Percentiles rank a stretch among this genome's conserved stretches.
These are phyloP conservation scores for Mythimna vitellina DNA, from an alignment of 2,888 invertebrate species.

Conservation along the genomic window DNA sequence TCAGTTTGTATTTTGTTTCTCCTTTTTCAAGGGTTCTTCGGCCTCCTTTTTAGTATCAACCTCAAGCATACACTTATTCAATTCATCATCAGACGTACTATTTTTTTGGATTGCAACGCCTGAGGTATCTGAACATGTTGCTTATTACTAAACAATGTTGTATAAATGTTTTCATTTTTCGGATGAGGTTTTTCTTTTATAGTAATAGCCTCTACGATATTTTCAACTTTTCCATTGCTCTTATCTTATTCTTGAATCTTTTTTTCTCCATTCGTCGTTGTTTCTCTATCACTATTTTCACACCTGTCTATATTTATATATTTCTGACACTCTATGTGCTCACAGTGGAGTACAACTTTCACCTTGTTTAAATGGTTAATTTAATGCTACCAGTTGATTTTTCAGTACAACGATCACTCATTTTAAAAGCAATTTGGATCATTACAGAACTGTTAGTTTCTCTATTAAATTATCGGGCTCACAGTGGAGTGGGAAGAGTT, in stretches of 20 bases:
- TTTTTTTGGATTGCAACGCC: too few species aligned
- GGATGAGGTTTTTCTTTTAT: too few species aligned
- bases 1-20: too few species aligned
- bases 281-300: conserved; percentile 81
- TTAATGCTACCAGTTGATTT: conserved; percentile 88
- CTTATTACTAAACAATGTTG: too few species aligned
- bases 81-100: too few species aligned
- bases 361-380: conserved; percentile 90
- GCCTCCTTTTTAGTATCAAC: too few species aligned
- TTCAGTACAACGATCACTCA: conserved; percentile 89
- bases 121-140: too few species aligned
- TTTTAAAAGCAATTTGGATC: conserved; percentile 87
- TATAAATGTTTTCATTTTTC: too few species aligned
- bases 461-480: conserved; percentile 76
- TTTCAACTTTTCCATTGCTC: too few species aligned
- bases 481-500: conserved; percentile 82
- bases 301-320: conserved; percentile 80
- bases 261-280: conserved; percentile 74
- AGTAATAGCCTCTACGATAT: too few species aligned
- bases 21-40: too few species aligned
- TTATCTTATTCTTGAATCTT: conserved; percentile 63
- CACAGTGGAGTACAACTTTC: conserved; percentile 88
- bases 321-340: conserved; percentile 86
- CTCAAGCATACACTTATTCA: too few species aligned
- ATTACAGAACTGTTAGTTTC: conserved; percentile 88